These are phyloP conservation scores for Drosophila lini DNA, from an alignment of 1,140 invertebrate genomes.

Conservation along the genomic window DNA sequence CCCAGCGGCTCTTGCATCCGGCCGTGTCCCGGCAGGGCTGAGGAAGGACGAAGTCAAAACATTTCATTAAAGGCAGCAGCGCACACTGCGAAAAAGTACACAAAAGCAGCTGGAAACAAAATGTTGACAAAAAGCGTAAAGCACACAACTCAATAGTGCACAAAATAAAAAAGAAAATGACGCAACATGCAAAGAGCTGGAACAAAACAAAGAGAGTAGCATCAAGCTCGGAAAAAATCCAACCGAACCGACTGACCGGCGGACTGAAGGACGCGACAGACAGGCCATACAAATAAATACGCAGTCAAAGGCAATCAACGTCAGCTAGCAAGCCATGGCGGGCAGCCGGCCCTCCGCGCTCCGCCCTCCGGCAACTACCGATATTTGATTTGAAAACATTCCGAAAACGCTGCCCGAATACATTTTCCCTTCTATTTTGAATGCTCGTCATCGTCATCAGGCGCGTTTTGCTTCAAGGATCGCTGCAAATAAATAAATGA, in stretches of 20 bases:
- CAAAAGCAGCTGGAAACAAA: conserved; percentile 49
- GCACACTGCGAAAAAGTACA: conserved; percentile 36
- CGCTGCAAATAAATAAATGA: conserved; percentile 60
- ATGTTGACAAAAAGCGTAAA: conserved; percentile 78
- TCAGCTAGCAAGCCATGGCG: conserved; percentile 32
- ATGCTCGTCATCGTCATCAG: conserved; percentile 56
- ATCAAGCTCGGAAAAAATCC: conserved; percentile 28
- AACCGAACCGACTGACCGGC: conserved; percentile 33
- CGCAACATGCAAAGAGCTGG: conserved; percentile 58
- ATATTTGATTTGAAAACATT: conserved; percentile 81
- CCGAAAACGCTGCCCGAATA: conserved; percentile 61
- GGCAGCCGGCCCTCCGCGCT: conserved; percentile 27
- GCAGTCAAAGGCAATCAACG: conserved; percentile 76
- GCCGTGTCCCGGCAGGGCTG: not conserved
- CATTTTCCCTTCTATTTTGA: conserved; percentile 46
- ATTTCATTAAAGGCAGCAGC: conserved; percentile 68
- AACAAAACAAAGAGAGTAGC: conserved; percentile 36
- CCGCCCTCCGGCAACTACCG: conserved; percentile 56
- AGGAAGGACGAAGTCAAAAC: conserved; percentile 51
- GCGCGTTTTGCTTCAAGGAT: conserved; percentile 49
- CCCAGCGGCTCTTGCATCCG: not conserved
- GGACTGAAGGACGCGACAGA: conserved; percentile 22
- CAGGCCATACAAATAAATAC: conserved; percentile 71
- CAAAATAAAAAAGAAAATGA: conserved; percentile 72
- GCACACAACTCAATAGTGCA: conserved; percentile 65